Evolutionary conservation across 2,797 vertebrate genomes (phyloP).

Genomic region (Agapornis canus): DNA sequence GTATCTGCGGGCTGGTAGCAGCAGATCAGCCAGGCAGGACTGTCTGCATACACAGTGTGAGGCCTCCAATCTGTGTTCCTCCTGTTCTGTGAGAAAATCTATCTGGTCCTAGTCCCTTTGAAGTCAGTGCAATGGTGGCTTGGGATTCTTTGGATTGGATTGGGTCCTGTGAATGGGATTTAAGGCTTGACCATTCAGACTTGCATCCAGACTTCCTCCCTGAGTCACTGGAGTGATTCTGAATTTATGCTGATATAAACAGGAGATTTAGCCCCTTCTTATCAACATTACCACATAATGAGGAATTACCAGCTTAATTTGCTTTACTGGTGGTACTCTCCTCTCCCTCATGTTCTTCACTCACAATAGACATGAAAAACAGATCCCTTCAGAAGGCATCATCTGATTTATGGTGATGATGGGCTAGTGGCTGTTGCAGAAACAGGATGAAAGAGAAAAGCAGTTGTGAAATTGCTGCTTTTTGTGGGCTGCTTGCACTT

Average conservation of each 20-base stretch:
- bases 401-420: conserved; percentile 22
- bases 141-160: neutral
- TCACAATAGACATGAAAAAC: neutral
- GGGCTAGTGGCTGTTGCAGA: neutral
- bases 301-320: neutral
- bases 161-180: neutral
- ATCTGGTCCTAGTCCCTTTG: neutral
- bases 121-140: neutral
- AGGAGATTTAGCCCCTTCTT: neutral
- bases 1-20: neutral
- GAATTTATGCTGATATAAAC: neutral
- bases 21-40: neutral
- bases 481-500: conserved; percentile 36
- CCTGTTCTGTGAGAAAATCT: neutral
- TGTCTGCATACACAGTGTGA: neutral
- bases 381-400: neutral
- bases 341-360: neutral
- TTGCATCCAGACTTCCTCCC: neutral
- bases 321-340: neutral
- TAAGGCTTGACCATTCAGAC: neutral
- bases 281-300: neutral
- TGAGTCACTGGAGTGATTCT: neutral
- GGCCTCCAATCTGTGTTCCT: neutral
- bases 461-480: conserved; percentile 29
- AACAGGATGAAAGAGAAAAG: conserved; percentile 19